phyloP scores from a whole-genome alignment of 2,797 vertebrate genomes.

The Meriones psammophilus region DNA sequence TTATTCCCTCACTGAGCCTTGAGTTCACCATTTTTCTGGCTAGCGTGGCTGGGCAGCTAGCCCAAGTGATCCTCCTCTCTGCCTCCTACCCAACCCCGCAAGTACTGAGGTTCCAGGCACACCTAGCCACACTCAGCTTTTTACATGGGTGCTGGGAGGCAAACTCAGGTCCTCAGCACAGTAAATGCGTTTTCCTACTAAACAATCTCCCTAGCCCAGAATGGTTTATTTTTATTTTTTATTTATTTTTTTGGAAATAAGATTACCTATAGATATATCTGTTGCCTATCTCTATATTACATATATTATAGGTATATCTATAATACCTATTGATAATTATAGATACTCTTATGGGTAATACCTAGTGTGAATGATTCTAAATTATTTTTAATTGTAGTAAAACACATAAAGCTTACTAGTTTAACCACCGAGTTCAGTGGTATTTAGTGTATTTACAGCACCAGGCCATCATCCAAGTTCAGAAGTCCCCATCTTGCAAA shows the following conservation, averaged over 20 bases:
- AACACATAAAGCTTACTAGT: not conserved
- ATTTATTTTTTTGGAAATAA: not conserved
- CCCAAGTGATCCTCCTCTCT: not conserved
- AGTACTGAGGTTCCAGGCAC: not conserved
- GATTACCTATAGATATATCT: not conserved
- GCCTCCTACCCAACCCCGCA: not conserved
- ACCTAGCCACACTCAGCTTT: not conserved
- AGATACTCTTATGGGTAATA: not conserved
- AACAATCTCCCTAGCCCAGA: not conserved
- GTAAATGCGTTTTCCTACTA: not conserved
- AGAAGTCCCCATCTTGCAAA: not conserved
- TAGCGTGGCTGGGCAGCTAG: not conserved
- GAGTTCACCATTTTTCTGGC: not conserved
- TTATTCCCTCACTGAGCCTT: not conserved
- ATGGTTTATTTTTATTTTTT: not conserved
- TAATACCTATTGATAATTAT: not conserved
- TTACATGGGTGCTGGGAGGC: not conserved
- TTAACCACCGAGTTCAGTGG: not conserved
- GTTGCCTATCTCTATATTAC: not conserved
- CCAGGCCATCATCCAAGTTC: not conserved
- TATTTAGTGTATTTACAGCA: not conserved
- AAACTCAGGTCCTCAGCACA: not conserved
- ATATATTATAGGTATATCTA: not conserved
- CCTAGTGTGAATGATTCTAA: conserved; percentile 1
- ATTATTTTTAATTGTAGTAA: conserved; percentile 41